These are phyloP conservation scores for Serilophus lunatus DNA, from an alignment of 2,113 vertebrate species.

Conservation along the genomic window DNA sequence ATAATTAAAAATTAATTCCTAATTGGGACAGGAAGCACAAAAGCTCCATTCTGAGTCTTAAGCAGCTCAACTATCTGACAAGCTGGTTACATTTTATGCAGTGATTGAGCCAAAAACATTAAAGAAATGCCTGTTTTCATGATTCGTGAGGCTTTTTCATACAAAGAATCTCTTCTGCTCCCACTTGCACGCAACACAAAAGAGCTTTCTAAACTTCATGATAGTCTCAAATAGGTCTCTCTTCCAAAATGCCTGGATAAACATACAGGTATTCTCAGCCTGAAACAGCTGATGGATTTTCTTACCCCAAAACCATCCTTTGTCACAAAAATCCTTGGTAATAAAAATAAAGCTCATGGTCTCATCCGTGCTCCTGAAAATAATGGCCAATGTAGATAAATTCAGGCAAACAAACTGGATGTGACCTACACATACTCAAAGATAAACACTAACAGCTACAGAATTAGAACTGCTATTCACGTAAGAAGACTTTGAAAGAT, in stretches of 20 bases:
- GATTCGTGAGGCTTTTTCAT: neutral
- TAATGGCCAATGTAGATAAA: neutral
- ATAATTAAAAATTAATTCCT: slow-evolving; percentile 62
- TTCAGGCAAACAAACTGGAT: neutral
- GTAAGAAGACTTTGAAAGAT: neutral
- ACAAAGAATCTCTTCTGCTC: slow-evolving; percentile 64
- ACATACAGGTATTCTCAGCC: neutral
- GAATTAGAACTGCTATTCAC: neutral
- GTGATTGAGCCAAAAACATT: slow-evolving; percentile 20
- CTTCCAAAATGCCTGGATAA: neutral
- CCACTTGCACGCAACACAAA: neutral
- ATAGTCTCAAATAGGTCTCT: neutral
- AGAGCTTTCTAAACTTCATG: neutral
- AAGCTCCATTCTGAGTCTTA: slow-evolving; percentile 52
- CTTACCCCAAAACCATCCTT: neutral
- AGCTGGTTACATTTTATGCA: slow-evolving; percentile 46
- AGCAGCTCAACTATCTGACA: slow-evolving; percentile 60
- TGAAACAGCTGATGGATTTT: neutral
- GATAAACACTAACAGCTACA: neutral
- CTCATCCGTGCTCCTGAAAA: neutral
- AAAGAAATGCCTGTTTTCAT: slow-evolving; percentile 41
- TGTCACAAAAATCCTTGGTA: neutral
- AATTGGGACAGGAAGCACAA: slow-evolving; percentile 57
- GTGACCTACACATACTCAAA: neutral
- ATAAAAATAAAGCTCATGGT: neutral